phyloP scores from a whole-genome alignment of 2,797 vertebrate genomes.

The Pangasius mekongensis region DNA sequence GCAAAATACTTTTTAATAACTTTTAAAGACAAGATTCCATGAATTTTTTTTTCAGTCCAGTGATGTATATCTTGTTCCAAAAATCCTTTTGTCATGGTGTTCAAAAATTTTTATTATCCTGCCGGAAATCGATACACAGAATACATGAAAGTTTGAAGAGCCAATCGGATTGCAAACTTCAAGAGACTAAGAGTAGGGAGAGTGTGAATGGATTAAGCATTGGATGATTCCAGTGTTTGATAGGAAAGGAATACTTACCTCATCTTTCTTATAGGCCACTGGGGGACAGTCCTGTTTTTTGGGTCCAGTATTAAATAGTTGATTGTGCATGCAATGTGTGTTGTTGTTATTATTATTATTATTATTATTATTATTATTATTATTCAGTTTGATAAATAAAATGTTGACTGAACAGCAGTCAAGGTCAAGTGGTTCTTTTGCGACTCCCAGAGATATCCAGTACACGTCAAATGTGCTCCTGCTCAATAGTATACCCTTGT shows the following conservation, averaged over 20 bases:
- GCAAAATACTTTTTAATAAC: neutral
- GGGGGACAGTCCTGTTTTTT: slow-evolving; percentile 24
- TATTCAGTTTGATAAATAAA: neutral
- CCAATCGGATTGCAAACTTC: neutral
- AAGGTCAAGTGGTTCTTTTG: no score
- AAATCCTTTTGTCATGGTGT: neutral
- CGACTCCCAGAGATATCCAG: neutral
- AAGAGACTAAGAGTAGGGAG: neutral
- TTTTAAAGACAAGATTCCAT: neutral
- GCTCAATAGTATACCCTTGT: neutral
- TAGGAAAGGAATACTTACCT: slow-evolving; percentile 32
- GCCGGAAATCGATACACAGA: neutral
- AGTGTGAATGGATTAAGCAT: neutral
- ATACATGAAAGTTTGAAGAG: neutral
- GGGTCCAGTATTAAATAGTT: neutral
- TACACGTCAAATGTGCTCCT: neutral
- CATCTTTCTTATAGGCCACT: slow-evolving; percentile 35
- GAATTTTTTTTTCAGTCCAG: neutral
- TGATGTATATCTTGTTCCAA: neutral
- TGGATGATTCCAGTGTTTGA: neutral
- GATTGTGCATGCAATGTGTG: neutral
- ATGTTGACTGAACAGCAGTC: neutral
- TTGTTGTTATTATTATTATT: neutral
- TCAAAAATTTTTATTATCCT: neutral
- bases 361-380: neutral